Percentiles rank a stretch among this genome's conserved stretches.
phyloP scores from a whole-genome alignment of 2,888 invertebrate species.

The Tethea ocularis region DNA sequence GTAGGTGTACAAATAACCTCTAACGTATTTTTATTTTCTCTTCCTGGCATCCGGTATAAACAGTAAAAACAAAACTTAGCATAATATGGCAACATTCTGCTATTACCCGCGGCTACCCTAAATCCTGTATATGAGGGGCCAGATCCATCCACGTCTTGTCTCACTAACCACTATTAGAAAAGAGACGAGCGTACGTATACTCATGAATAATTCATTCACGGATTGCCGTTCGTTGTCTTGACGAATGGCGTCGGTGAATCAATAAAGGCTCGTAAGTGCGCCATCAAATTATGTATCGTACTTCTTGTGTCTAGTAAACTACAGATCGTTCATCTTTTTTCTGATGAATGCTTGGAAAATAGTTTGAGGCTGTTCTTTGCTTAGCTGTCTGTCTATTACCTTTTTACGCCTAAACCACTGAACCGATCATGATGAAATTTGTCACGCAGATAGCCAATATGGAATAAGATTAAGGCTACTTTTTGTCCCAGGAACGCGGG shows the following conservation, averaged over 20 bases:
- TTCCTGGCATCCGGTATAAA: constrained; percentile 34
- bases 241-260: constrained; percentile 56
- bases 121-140: constrained; percentile 40
- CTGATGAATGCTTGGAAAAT: neutral
- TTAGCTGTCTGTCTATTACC: too few relatives aligned
- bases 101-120: constrained; percentile 24
- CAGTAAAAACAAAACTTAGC: constrained; percentile 23
- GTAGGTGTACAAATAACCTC: too few relatives aligned
- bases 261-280: constrained; percentile 52
- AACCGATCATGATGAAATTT: too few relatives aligned
- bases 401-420: too few relatives aligned
- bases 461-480: too few relatives aligned
- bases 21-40: constrained; percentile 47
- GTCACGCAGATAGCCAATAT: too few relatives aligned
- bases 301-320: constrained; percentile 37
- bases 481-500: too few relatives aligned
- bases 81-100: constrained; percentile 20
- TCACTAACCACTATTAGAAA: constrained; percentile 58
- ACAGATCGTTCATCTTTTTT: constrained; percentile 20
- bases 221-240: constrained; percentile 53
- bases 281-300: constrained; percentile 40
- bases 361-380: too few relatives aligned
- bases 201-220: constrained; percentile 59
- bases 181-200: constrained; percentile 41
- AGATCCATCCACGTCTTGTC: constrained; percentile 44